phyloP scores from a whole-genome alignment of 2,113 vertebrate species.

The Corydoras sp. region DNA sequence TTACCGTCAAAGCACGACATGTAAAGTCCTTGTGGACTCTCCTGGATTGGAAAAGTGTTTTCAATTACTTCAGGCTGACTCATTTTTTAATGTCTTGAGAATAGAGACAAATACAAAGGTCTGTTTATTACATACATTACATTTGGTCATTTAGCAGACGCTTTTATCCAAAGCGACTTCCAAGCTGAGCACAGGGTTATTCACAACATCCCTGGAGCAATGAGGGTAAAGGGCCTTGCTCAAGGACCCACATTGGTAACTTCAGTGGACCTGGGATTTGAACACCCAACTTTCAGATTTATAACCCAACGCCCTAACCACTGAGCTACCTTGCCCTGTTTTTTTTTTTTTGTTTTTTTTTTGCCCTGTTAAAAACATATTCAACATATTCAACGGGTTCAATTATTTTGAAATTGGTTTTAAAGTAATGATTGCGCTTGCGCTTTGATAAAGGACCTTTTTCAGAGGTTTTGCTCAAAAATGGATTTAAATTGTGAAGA shows the following conservation, averaged over 20 bases:
- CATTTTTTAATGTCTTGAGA: slow-evolving; percentile 9
- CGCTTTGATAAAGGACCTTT: slow-evolving; percentile 18
- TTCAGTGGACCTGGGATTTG: too few species aligned
- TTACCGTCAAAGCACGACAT: slow-evolving; percentile 14
- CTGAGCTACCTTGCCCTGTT: too few species aligned
- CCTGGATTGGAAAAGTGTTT: too few species aligned
- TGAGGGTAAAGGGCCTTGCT: too few species aligned
- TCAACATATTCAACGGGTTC: slow-evolving; percentile 22
- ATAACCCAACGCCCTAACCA: too few species aligned
- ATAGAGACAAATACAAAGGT: slow-evolving; percentile 27
- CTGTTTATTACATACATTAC: slow-evolving; percentile 11
- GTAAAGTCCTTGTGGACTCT: slow-evolving; percentile 14
- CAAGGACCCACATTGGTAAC: too few species aligned
- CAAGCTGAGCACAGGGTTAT: too few species aligned
- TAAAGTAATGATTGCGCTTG: slow-evolving; percentile 22
- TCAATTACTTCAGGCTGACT: slow-evolving; percentile 10
- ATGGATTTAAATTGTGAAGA: slow-evolving; percentile 21
- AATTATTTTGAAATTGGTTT: slow-evolving; percentile 17
- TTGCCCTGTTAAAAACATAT: slow-evolving; percentile 4
- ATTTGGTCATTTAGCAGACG: too few species aligned
- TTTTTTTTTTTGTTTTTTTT: too few species aligned
- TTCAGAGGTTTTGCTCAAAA: slow-evolving; percentile 10
- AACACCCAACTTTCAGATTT: too few species aligned
- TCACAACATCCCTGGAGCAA: too few species aligned
- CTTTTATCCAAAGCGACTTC: too few species aligned